These are phyloP conservation scores for Horisme vitalbata DNA, from an alignment of 2,888 invertebrate species.

Conservation along the genomic window DNA sequence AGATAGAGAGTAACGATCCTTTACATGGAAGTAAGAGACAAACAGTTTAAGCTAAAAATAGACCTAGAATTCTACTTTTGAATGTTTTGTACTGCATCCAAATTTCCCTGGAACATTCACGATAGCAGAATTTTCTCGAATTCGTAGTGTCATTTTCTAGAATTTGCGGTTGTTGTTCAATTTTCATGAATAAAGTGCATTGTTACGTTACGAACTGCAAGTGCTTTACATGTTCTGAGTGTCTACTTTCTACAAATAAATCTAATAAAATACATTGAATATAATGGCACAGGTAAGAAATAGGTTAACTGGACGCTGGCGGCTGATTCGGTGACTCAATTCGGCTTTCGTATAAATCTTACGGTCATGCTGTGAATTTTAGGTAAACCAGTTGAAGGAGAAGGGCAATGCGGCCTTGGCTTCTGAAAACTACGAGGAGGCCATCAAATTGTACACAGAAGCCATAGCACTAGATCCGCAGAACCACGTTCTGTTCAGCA, in stretches of 20 bases:
- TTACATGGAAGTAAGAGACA: too few species aligned
- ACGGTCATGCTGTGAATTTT: constrained; percentile 41
- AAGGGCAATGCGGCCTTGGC: constrained; percentile 93
- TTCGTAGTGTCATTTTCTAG: constrained; percentile 64
- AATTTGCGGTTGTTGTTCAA: constrained; percentile 14
- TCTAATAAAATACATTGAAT: constrained; percentile 35
- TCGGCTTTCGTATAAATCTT: constrained; percentile 22
- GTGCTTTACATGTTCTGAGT: constrained; percentile 31
- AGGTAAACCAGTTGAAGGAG: constrained; percentile 93
- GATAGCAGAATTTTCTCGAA: constrained; percentile 72
- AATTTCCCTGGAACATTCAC: constrained; percentile 9
- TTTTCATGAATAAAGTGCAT: constrained; percentile 10
- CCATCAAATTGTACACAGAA: constrained; percentile 90
- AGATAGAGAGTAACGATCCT: too few species aligned
- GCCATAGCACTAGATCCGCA: constrained; percentile 90
- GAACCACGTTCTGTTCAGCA: constrained; percentile 95
- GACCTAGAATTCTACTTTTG: too few species aligned
- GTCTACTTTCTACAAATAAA: constrained; percentile 24
- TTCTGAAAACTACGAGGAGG: constrained; percentile 89
- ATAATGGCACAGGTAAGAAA: constrained; percentile 77
- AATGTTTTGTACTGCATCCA: neutral
- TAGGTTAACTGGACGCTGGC: constrained; percentile 63
- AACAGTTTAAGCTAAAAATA: too few species aligned
- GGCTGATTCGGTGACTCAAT: constrained; percentile 34
- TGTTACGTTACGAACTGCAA: constrained; percentile 13